Conservation (phyloP, 2,113 vertebrate genomes). For the Sander lucioperca region DNA sequence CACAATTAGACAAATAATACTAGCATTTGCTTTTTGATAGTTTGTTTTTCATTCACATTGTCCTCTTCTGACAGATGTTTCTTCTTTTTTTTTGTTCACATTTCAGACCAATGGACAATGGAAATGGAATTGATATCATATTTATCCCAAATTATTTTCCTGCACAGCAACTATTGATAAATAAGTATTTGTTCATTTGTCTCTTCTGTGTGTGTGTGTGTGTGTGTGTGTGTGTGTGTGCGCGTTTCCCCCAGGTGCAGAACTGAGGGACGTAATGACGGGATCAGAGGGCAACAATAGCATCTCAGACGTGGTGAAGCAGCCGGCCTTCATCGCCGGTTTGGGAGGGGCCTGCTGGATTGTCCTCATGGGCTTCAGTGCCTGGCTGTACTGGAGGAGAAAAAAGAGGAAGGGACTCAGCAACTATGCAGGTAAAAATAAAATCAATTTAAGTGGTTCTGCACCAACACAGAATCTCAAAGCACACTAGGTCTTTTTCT, state of each 20-base stretch:
- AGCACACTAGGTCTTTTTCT: constrained; percentile 37
- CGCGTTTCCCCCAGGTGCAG: constrained; percentile 71
- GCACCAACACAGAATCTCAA: constrained; percentile 62
- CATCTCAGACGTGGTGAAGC: constrained; percentile 96
- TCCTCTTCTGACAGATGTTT: background rate
- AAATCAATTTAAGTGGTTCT: constrained; percentile 64
- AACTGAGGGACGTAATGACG: constrained; percentile 89
- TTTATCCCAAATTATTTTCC: constrained; percentile 3
- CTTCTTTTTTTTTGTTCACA: background rate
- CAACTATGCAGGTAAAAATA: constrained; percentile 92
- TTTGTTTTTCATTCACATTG: background rate
- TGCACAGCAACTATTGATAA: background rate
- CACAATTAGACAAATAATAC: background rate
- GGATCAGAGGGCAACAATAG: constrained; percentile 92
- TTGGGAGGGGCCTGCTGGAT: constrained; percentile 97
- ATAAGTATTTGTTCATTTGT: constrained; percentile 6
- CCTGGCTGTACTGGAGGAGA: constrained; percentile 96
- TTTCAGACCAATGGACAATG: background rate
- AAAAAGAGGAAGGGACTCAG: constrained; percentile 98
- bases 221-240: too few species aligned
- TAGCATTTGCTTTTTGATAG: background rate
- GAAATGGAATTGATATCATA: background rate
- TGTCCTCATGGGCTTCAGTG: constrained; percentile 97
- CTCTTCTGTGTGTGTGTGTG: constrained; percentile 20
- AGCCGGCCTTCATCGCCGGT: constrained; percentile 96